A percentile compares a stretch with the other conserved stretches of the same genome.
phyloP scores from a whole-genome alignment of 2,797 vertebrate genomes.

The Typhlichthys eigenmanni region DNA sequence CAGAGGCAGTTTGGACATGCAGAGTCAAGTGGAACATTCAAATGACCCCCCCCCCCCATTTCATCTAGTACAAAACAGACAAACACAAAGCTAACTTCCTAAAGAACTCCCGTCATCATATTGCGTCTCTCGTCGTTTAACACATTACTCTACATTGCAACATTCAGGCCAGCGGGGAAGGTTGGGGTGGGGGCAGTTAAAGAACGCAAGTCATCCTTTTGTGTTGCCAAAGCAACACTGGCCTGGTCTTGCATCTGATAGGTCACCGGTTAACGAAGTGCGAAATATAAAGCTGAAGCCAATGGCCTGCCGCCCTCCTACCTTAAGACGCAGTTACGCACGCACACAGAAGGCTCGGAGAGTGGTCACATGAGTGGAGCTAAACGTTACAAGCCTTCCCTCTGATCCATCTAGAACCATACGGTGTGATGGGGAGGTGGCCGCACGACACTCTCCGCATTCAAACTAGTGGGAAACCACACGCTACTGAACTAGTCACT shows the following conservation, averaged over 20 bases:
- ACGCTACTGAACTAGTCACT: conserved; percentile 34
- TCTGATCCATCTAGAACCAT: conserved; percentile 29
- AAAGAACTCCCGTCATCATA: conserved; percentile 35
- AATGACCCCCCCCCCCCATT: conserved; percentile 9
- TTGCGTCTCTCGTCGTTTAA: background rate
- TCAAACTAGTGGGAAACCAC: conserved; percentile 46
- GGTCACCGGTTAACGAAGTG: background rate
- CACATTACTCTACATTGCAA: conserved; percentile 43
- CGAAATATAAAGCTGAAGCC: conserved; percentile 26
- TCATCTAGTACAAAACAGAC: conserved; percentile 49
- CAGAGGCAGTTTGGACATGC: conserved; percentile 75
- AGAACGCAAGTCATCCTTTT: too few relatives aligned
- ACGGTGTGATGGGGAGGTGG: conserved; percentile 25
- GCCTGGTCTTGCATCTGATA: too few relatives aligned
- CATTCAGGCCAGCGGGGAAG: conserved; percentile 47
- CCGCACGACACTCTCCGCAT: conserved; percentile 39
- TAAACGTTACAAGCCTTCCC: conserved; percentile 39
- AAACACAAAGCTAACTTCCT: conserved; percentile 26
- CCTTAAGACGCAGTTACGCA: background rate
- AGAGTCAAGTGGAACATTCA: conserved; percentile 49
- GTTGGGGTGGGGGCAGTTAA: too few relatives aligned
- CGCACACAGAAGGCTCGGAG: conserved; percentile 9
- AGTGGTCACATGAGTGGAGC: conserved; percentile 47
- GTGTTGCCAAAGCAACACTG: too few relatives aligned
- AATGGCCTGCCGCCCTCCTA: conserved; percentile 32